A percentile compares a stretch with the other conserved stretches of the same genome.
phyloP scores from a whole-genome alignment of 1,140 invertebrate genomes.

The Hylaeus volcanicus region DNA sequence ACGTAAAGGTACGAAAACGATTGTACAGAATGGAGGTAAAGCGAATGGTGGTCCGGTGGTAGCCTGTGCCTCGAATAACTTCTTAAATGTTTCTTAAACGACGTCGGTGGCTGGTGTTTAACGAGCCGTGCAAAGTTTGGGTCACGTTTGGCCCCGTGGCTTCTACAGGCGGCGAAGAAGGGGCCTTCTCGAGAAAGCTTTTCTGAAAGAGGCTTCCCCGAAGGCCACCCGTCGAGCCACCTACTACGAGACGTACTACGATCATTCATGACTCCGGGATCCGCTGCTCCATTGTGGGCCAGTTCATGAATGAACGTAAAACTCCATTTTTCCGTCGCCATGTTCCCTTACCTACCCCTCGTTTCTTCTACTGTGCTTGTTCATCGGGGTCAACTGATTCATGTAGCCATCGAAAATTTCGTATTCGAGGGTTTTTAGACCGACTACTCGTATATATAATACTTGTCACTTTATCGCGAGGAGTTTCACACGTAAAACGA shows the following conservation, averaged over 20 bases:
- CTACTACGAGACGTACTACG: constrained; percentile 72
- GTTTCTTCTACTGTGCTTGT: background rate
- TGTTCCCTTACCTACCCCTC: background rate
- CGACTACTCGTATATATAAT: too few species aligned
- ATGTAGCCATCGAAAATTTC: background rate
- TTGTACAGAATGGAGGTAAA: constrained; percentile 14
- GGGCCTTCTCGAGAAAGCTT: constrained; percentile 17
- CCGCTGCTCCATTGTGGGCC: constrained; percentile 60
- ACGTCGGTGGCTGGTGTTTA: constrained; percentile 44
- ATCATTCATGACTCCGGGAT: constrained; percentile 70
- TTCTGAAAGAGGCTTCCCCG: constrained; percentile 36
- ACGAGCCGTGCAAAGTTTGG: constrained; percentile 52
- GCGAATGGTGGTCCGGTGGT: constrained; percentile 17
- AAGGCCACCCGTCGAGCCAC: constrained; percentile 52
- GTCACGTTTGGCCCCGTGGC: constrained; percentile 57
- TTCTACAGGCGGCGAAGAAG: background rate
- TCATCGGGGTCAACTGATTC: background rate
- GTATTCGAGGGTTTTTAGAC: background rate
- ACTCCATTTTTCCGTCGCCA: constrained; percentile 10
- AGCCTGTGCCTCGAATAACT: constrained; percentile 55
- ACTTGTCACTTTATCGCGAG: too few species aligned
- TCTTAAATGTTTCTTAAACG: constrained; percentile 74
- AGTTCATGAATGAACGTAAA: constrained; percentile 72
- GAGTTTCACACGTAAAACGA: too few species aligned
- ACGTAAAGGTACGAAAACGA: constrained; percentile 2